Base-by-base conservation (phyloP, 2,797 vertebrate genomes). In the Salmo trutta region DNA sequence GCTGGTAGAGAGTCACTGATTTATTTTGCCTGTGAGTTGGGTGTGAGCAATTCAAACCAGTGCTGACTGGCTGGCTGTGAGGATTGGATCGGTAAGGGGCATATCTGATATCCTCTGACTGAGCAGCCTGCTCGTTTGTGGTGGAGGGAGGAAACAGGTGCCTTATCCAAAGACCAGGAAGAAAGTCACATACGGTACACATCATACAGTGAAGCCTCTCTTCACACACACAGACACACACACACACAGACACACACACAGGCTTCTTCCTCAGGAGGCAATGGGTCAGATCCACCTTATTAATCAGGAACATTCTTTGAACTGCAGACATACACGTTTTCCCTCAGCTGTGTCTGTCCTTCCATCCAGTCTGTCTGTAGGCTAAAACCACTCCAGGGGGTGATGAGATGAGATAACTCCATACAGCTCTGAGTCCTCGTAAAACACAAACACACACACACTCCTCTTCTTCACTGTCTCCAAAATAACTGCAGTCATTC, bases 261-360 rank as follows among this genome's bases (percentile, higher is more conserved):
- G 5, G 21, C 59, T 59, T 19, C 65, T 74, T 59, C 75, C 81
- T 85, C 16, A 52, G 81, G 81, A 65, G 24, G 15, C 27, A 79
- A 86, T 88, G 33, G 65, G 88, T 90, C 88, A 81, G 79, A 91
- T 84, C 73, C 82, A 82, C 78, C 89, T 89, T 80, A 91, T 91
- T 83, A 89, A 88, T 89, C 82, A 84, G 83, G n/a, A 81, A 80
- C 81, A 64, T 17, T 56, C 85, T 92, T 92, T 91, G 90, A 92
- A 91, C 84, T 86, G 86, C 82, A 90, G 87, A 90, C 86, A 82
- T 87, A 90, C 86, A 81, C 88, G 87, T 90, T 88, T 90, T 91
- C 86, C 82, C 88, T 83, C 75, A 74, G 84, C 88, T 84, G 12
- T 47, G 41, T 12, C 89, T 86, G 82, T 84, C 82, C 91, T 86